phyloP scores from a whole-genome alignment of 2,113 vertebrate species.

The Carassius gibelio region DNA sequence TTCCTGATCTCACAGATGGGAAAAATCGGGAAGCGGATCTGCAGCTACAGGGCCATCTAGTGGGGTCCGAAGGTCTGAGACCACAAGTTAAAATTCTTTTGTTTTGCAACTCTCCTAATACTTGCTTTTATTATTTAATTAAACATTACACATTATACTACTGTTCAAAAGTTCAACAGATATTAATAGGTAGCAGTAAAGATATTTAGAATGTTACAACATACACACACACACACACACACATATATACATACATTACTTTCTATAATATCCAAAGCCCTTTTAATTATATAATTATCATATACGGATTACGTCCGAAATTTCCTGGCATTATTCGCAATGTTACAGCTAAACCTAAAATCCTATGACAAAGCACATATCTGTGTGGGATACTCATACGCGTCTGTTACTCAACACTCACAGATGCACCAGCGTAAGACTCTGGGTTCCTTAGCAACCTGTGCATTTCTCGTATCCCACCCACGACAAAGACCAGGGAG shows the following conservation, averaged over 20 bases:
- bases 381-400: conserved; percentile 10
- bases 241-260: too few species aligned
- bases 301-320: not conserved
- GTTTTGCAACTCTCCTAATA: too few species aligned
- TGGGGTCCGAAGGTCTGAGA: not conserved
- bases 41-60: conserved; percentile 20
- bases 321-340: conserved; percentile 15
- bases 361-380: not conserved
- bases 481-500: not conserved
- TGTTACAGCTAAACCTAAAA: not conserved
- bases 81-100: not conserved
- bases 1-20: not conserved
- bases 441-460: not conserved
- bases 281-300: too few species aligned
- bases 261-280: too few species aligned
- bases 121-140: too few species aligned
- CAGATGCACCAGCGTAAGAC: not conserved
- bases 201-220: too few species aligned
- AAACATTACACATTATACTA: too few species aligned
- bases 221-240: too few species aligned
- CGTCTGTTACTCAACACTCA: not conserved
- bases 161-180: too few species aligned
- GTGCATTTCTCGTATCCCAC: not conserved
- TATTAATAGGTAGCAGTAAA: too few species aligned
- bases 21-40: not conserved